Evolutionary conservation across 2,113 vertebrate genomes (phyloP), one percentile per base, ranked within the genome.

Genomic region (Prunella himalayana): DNA sequence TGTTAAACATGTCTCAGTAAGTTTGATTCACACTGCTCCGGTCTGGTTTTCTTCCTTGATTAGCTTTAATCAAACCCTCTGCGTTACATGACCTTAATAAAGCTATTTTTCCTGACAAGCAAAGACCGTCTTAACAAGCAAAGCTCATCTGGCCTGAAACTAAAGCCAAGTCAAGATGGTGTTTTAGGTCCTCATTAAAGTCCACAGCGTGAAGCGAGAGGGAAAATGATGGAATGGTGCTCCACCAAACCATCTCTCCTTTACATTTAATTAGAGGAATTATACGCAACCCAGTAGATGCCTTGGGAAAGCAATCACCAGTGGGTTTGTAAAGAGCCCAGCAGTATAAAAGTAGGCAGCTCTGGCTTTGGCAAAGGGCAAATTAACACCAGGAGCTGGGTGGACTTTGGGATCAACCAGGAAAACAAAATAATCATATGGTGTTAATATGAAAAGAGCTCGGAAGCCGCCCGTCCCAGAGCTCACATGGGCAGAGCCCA

Each of bases 261-360:
- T 97, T 97, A 98, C 94, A 82, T 98, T 97, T 98, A 98, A 98
- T 98, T 98, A 98, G 97, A 97, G 96, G 97, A 97, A 97, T 98
- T 97, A 97, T 95, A 96, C 0, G 30, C 95, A 97, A 92, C 94
- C 95, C 95, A 73, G 88, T 97, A 90, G 95, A 97, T 96, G 95
- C 94, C 93, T 95, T 96, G 95, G 93, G 97, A 97, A 96, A 97
- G 94, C 95, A 94, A 82, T 96, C 95, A 71, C 92, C 92, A 23
- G 60, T 90, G 94, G 69, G 84, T 95, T 95, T 73, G 70, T 95
- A 92, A 95, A 94, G 94, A 94, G 82, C 94, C 82, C 11, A 27
- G 56, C 11, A 10, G 61, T 65, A n/a, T 86, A 65, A 88, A 91
- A 94, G 65, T 69, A 33, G 73, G 54, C 70, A 79, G 82, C 75